These are phyloP conservation scores for Neoseiulus cucumeris DNA, from an alignment of 1,140 invertebrate species.

Conservation along the genomic window DNA sequence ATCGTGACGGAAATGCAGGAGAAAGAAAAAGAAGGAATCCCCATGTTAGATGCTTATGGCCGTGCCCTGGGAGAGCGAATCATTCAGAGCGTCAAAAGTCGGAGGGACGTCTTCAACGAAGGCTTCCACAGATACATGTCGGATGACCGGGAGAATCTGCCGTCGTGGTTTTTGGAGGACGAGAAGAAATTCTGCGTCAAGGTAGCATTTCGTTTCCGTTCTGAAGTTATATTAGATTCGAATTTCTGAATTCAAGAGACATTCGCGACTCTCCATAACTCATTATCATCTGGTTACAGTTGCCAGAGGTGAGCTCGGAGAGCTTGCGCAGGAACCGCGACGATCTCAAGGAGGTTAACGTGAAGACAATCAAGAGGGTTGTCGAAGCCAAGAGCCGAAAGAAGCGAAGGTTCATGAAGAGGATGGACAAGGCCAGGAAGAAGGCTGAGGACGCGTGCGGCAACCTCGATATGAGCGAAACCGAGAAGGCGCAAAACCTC, in stretches of 20 bases:
- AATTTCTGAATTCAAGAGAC: neutral
- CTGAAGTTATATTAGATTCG: neutral
- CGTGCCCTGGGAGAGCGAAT: constrained; percentile 67
- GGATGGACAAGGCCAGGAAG: constrained; percentile 83
- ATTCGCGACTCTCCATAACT: neutral
- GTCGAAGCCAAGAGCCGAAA: constrained; percentile 94
- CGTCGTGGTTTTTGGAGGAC: constrained; percentile 88
- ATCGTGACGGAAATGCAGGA: neutral
- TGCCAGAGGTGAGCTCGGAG: constrained; percentile 24
- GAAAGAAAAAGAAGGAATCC: constrained; percentile 27
- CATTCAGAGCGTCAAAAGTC: constrained; percentile 59
- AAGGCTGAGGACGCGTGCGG: constrained; percentile 79
- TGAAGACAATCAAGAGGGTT: constrained; percentile 88
- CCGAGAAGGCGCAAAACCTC: constrained; percentile 77
- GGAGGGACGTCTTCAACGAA: constrained; percentile 60
- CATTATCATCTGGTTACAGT: neutral
- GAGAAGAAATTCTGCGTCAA: constrained; percentile 65
- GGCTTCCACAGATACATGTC: constrained; percentile 77
- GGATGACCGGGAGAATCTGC: constrained; percentile 61
- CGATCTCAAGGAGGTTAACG: constrained; percentile 63
- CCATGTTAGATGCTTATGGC: constrained; percentile 48
- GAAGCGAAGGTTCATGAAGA: constrained; percentile 63
- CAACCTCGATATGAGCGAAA: constrained; percentile 62
- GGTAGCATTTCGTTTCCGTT: constrained; percentile 13
- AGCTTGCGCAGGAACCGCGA: constrained; percentile 34